A percentile compares a stretch with the other conserved stretches of the same genome.
Evolutionary conservation across 2,888 invertebrate species (phyloP).

Genomic region (Trissolcus brochymenae): DNA sequence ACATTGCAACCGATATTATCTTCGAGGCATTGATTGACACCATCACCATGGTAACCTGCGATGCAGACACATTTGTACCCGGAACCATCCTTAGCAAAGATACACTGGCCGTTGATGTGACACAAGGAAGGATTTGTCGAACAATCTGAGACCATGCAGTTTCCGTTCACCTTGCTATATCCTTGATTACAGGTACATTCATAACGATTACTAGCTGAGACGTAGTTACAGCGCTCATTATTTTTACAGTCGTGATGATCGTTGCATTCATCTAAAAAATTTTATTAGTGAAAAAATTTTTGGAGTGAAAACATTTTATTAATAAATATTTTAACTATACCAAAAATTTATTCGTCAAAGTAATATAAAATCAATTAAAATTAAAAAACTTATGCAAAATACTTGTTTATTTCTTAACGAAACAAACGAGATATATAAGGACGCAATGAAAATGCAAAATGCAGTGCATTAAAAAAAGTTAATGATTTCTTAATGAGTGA

Average conservation of each 20-base stretch:
- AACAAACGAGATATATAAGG: too few species aligned
- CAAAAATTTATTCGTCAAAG: too few species aligned
- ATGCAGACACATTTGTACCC: conserved; percentile 83
- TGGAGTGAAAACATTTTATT: too few species aligned
- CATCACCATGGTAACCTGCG: conserved; percentile 78
- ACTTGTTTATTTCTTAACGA: background rate
- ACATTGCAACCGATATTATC: conserved; percentile 82
- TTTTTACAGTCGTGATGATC: conserved; percentile 82
- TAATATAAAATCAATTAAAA: too few species aligned
- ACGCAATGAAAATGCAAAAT: too few species aligned
- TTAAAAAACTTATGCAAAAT: background rate
- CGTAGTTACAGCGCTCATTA: conserved; percentile 85
- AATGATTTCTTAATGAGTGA: background rate
- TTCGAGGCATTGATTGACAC: conserved; percentile 70
- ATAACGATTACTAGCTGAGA: conserved; percentile 79
- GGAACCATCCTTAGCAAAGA: conserved; percentile 61
- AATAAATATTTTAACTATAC: too few species aligned
- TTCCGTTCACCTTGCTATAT: conserved; percentile 77
- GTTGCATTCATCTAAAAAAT: conserved; percentile 79
- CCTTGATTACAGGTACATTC: conserved; percentile 89
- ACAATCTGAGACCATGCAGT: conserved; percentile 70
- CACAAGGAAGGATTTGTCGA: conserved; percentile 77
- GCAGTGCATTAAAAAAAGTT: too few species aligned
- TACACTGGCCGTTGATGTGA: conserved; percentile 78
- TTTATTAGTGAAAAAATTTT: too few species aligned